Conservation (phyloP, 2,113 vertebrate genomes). For the Trematocara unimaculatum region DNA sequence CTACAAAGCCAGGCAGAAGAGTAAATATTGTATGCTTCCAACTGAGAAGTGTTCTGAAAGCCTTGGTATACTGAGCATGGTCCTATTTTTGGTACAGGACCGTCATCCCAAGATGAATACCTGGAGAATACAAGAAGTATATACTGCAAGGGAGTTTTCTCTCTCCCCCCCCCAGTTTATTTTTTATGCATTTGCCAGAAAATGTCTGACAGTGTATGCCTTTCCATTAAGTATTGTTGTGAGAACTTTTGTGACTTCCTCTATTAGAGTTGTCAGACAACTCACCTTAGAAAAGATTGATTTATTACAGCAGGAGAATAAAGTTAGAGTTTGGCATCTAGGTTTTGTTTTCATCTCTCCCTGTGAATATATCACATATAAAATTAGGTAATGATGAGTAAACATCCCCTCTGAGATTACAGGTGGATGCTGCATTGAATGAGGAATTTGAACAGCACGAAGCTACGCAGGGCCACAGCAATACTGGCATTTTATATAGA, state of each 20-base stretch:
- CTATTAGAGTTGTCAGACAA: not conserved
- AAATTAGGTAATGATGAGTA: not conserved
- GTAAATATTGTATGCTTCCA: not conserved
- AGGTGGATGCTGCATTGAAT: not conserved
- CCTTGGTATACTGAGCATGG: not conserved
- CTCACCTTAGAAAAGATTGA: not conserved
- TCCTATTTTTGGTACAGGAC: not conserved
- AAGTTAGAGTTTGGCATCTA: not conserved
- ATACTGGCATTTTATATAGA: not conserved
- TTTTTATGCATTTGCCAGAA: not conserved
- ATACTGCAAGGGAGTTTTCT: not conserved
- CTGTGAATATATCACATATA: not conserved
- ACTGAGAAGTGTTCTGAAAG: not conserved
- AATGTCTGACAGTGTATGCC: not conserved
- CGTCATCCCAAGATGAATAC: not conserved
- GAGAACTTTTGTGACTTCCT: not conserved
- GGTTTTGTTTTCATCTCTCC: not conserved
- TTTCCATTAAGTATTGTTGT: not conserved
- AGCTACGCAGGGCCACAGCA: not conserved
- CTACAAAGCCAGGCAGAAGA: not conserved
- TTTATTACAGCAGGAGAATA: not conserved
- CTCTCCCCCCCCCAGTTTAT: accelerated
- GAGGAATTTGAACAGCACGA: not conserved
- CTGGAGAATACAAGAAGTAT: not conserved
- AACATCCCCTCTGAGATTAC: not conserved